These are phyloP conservation scores for Parnassius glacialis DNA, from an alignment of 2,888 invertebrate genomes.

Conservation along the genomic window DNA sequence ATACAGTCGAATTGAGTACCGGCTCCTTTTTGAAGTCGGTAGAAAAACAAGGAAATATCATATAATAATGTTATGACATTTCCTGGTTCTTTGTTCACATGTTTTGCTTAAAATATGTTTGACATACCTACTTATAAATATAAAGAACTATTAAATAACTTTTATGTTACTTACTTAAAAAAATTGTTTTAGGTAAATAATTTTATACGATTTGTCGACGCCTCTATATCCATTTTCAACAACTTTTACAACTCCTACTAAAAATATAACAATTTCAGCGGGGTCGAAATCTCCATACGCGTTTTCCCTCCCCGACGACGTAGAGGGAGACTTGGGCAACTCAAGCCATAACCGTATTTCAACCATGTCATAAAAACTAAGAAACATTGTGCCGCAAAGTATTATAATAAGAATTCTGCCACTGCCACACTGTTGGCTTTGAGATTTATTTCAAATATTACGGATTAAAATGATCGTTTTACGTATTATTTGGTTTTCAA, in stretches of 20 bases:
- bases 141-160: no score
- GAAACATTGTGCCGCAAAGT: conserved; percentile 62
- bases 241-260: conserved; percentile 11
- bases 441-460: conserved; percentile 28
- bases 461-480: conserved; percentile 22
- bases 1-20: no score
- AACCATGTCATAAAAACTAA: conserved; percentile 70
- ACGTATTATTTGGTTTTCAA: conserved; percentile 7
- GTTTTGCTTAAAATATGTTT: no score
- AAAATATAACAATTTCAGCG: conserved; percentile 53
- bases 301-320: conserved; percentile 39
- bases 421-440: conserved; percentile 25
- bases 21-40: no score
- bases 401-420: conserved; percentile 49
- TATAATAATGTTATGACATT: no score
- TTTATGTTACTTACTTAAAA: no score
- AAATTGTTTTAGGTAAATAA: no score
- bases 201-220: no score
- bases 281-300: conserved; percentile 64
- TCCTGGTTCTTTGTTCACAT: no score
- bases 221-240: no score
- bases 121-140: no score
- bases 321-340: conserved; percentile 51
- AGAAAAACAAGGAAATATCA: no score
- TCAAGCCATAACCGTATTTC: conserved; percentile 67